These are phyloP conservation scores for Pachycephus smyrnensis DNA, from an alignment of 2,888 invertebrate species.

Conservation along the genomic window DNA sequence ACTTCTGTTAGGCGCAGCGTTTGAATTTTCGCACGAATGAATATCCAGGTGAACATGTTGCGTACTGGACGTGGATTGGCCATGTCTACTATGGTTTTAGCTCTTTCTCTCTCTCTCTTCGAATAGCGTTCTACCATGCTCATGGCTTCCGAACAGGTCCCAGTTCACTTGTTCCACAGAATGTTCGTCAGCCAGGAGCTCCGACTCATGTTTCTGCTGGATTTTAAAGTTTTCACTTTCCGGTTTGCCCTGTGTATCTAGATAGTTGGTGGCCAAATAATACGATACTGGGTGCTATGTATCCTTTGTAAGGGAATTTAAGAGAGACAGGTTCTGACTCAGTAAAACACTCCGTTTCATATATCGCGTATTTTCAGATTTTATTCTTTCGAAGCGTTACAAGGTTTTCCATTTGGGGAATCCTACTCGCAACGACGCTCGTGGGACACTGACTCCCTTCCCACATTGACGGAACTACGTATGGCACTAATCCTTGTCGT, in stretches of 20 bases:
- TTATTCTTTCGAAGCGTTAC: no score
- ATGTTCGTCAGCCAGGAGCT: constrained; percentile 4
- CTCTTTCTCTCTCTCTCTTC: constrained; percentile 17
- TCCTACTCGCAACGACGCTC: no score
- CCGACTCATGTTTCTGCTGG: constrained; percentile 14
- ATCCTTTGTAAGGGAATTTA: no score
- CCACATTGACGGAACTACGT: no score
- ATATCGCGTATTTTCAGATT: no score
- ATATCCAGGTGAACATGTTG: constrained; percentile 48
- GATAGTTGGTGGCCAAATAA: not conserved
- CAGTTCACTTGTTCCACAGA: constrained; percentile 30
- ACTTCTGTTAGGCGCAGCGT: constrained; percentile 48
- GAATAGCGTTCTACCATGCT: constrained; percentile 23
- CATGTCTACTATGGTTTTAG: constrained; percentile 24
- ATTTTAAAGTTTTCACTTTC: not conserved
- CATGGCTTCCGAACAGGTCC: constrained; percentile 27
- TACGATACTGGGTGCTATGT: no score
- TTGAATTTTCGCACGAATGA: constrained; percentile 60
- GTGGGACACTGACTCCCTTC: no score
- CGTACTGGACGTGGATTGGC: constrained; percentile 37
- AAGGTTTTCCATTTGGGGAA: no score
- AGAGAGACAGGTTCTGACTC: constrained; percentile 8
- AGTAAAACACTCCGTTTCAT: no score
- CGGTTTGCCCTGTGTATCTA: constrained; percentile 10
- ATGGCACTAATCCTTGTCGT: no score